Percentiles rank a stretch among this genome's conserved stretches.
These are phyloP conservation scores for Picus viridis DNA, from an alignment of 2,797 vertebrate genomes.

Conservation along the genomic window DNA sequence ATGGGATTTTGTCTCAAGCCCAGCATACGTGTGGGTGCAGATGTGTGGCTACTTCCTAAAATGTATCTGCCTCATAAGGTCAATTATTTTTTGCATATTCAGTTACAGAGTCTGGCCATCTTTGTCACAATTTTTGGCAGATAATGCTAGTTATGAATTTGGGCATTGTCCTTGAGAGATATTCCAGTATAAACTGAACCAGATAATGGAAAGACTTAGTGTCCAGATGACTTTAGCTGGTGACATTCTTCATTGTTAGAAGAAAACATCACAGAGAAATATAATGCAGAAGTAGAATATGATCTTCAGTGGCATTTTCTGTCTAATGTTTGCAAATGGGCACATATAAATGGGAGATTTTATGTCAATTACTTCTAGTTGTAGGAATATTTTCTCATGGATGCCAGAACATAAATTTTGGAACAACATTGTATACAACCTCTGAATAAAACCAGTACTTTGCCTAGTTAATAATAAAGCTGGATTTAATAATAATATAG, in stretches of 20 bases:
- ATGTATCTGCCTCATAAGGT: fast-evolving
- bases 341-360: neutral
- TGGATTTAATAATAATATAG: neutral
- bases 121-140: neutral
- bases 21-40: neutral
- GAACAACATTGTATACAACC: neutral
- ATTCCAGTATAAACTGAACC: neutral
- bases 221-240: neutral
- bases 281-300: neutral
- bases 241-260: neutral
- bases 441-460: neutral
- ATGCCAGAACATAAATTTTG: neutral
- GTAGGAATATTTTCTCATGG: neutral
- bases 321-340: neutral
- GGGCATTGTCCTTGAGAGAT: neutral
- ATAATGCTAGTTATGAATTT: neutral
- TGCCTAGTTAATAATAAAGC: neutral
- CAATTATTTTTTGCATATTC: neutral
- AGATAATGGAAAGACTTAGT: neutral
- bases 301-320: neutral
- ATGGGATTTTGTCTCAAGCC: neutral
- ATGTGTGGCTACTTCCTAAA: neutral
- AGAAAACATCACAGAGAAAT: neutral
- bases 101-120: neutral
- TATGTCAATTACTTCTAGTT: neutral